Conservation (phyloP, 2,888 invertebrate genomes). For the Cheilosia soror region DNA sequence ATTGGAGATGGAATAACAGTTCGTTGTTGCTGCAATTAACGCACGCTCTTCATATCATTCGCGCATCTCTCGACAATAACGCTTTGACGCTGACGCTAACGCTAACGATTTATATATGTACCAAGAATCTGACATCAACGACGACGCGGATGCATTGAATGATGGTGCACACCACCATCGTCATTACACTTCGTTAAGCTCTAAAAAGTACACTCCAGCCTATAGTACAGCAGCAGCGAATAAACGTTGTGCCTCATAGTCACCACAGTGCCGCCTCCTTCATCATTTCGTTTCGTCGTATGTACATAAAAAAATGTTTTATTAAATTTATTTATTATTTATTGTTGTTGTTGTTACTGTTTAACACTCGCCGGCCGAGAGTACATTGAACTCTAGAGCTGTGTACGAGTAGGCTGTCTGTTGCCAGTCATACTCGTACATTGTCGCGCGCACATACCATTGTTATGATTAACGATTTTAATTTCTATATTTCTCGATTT, state of each 20-base stretch:
- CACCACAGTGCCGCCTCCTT: background rate
- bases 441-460: constrained; percentile 64
- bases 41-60: constrained; percentile 26
- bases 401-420: background rate
- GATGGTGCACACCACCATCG: constrained; percentile 46
- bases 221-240: background rate
- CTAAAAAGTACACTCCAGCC: constrained; percentile 48
- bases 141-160: constrained; percentile 48
- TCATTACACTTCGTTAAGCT: constrained; percentile 73
- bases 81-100: constrained; percentile 27
- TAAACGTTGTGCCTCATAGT: background rate
- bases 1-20: constrained; percentile 13
- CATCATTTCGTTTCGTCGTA: background rate
- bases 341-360: constrained; percentile 28
- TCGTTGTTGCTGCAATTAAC: constrained; percentile 52
- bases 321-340: constrained; percentile 73
- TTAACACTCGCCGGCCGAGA: constrained; percentile 36
- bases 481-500: constrained; percentile 44
- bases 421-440: constrained; percentile 6
- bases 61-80: constrained; percentile 25
- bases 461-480: constrained; percentile 70
- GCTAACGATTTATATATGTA: background rate
- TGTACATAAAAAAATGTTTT: constrained; percentile 52
- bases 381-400: constrained; percentile 53
- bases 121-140: constrained; percentile 23